Evolutionary conservation across 2,797 vertebrate genomes (phyloP).

Genomic region (Pipistrellus pipistrellus): DNA sequence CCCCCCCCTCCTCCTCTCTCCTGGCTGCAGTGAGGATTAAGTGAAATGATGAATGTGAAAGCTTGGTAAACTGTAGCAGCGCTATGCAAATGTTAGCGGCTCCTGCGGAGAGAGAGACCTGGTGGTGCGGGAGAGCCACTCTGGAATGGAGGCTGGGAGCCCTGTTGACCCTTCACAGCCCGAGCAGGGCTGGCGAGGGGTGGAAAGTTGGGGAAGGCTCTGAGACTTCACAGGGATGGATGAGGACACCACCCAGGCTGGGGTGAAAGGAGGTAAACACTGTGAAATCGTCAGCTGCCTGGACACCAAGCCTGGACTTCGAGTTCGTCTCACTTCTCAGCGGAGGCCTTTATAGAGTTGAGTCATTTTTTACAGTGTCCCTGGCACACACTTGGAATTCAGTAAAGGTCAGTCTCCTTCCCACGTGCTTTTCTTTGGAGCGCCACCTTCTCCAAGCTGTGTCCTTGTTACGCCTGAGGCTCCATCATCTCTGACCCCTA

Average conservation of each 20-base stretch:
- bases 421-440: neutral
- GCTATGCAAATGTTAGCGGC: constrained; percentile 80
- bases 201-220: neutral
- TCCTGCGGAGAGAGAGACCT: neutral
- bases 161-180: neutral
- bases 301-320: neutral
- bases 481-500: neutral
- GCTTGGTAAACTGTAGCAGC: constrained; percentile 74
- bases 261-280: neutral
- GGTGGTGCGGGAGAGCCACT: neutral
- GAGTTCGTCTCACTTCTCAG: neutral
- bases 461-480: neutral
- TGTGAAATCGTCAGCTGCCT: neutral
- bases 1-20: neutral
- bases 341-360: constrained; percentile 16
- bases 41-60: constrained; percentile 56
- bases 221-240: neutral
- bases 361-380: neutral
- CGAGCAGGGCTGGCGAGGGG: neutral
- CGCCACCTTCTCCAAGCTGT: neutral
- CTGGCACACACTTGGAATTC: neutral
- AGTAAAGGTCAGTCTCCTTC: neutral
- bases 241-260: neutral
- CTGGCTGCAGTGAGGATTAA: constrained; percentile 62
- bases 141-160: neutral